Evolutionary conservation across 2,797 vertebrate species (phyloP).

Genomic region (Enteromius treurensis): DNA sequence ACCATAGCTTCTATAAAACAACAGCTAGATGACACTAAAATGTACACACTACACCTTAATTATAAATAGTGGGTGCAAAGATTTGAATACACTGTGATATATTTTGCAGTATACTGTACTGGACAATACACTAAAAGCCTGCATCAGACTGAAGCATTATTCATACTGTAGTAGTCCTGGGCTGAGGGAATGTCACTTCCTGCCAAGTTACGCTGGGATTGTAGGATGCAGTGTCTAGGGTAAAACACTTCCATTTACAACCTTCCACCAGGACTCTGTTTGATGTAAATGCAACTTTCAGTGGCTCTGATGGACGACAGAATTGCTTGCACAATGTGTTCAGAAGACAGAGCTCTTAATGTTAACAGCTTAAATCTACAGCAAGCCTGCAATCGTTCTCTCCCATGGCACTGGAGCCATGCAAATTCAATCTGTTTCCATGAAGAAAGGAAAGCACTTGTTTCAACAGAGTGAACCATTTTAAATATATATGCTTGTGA

Average conservation of each 20-base stretch:
- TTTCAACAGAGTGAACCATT: slow-evolving; percentile 3
- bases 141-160: slow-evolving; percentile 6
- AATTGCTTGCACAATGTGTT: slow-evolving; percentile 27
- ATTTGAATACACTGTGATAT: no score
- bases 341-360: slow-evolving; percentile 32
- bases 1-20: no score
- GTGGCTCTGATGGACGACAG: slow-evolving; percentile 27
- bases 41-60: no score
- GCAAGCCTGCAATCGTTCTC: slow-evolving; percentile 8
- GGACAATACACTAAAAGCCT: not conserved
- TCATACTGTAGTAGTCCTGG: not conserved
- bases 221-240: slow-evolving; percentile 30
- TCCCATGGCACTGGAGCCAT: slow-evolving; percentile 8
- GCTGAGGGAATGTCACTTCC: slow-evolving; percentile 40
- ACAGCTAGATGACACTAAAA: no score
- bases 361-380: slow-evolving; percentile 30
- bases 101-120: not conserved
- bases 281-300: slow-evolving; percentile 35
- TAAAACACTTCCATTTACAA: slow-evolving; percentile 41
- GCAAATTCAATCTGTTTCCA: slow-evolving; percentile 31
- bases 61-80: no score
- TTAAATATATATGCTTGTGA: slow-evolving; percentile 28
- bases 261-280: slow-evolving; percentile 7
- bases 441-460: not conserved
- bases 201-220: slow-evolving; percentile 38